Evolutionary conservation across 1,140 invertebrate species (phyloP), one percentile per base, ranked within the genome.

Genomic region (Drosophila sulfurigaster): DNA sequence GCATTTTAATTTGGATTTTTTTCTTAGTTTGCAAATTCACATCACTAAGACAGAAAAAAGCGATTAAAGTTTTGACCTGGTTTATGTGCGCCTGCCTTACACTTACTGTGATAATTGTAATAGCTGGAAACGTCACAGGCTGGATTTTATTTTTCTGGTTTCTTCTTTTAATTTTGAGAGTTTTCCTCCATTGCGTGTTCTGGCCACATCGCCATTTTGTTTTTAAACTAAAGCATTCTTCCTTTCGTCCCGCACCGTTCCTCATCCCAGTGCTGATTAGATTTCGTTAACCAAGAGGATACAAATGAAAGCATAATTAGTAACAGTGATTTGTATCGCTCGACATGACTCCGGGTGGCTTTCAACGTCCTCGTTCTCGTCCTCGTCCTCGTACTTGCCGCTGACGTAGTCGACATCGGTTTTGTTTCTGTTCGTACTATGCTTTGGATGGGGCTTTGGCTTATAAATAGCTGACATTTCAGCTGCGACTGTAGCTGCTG

Each of bases 311-410:
- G 78, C 68, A 85, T 89, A 88, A 88, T 88, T 88, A 88, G 81
- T 83, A 65, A 88, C 82, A 76, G 85, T 85, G 85, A 88, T 89
- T 89, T 89, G 74, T 89, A 52, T 88, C 74, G 43, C 48, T 51
- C 54, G 65, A 65, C 59, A 59, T 51, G 58, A 52, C 20, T 52
- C 25, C 25, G 48, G 46, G 43, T 62, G 43, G 13, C 49, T 32
- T 28, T 54, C 51, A 54, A 35, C 15, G 15, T 57, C 8, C 35
- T 38, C 35, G 7, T 38, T 10, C 35, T 38, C 7, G 35, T 10
- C 8, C 8, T 38, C 32, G 52, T 15, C 30, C 15, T 56, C 30
- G 32, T n/a, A 11, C 15, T 41, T 63, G 57, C 13, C n/a, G 15
- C 20, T 25, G 20, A 25, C 7, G 15, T 28, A 20, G 43, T 54